Base-by-base conservation (phyloP, 2,888 invertebrate genomes). In the Melangyna quadrimaculata region DNA sequence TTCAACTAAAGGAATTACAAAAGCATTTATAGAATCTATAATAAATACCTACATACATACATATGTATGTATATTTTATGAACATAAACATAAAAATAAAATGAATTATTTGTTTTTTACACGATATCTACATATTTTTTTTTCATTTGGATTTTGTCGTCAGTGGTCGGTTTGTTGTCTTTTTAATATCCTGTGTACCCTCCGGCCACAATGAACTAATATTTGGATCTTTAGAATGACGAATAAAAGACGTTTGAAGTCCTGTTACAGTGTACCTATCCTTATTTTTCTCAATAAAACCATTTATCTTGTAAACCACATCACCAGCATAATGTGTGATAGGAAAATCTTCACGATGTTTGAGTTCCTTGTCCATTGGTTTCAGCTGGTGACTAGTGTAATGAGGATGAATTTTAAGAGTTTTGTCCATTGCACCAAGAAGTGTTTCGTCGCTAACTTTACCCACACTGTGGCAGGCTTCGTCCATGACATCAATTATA, bases 221-320 rank as follows among this genome's bases (percentile, higher is more conserved):
- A 88, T 97, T 94, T 22, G 93, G 90, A 92, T 98, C 96, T 75
- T 93, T 93, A 61, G 98, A 98, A 90, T 96, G 95, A 92, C 95
- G 98, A n/a, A n/a, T 88, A 99, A 93, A 75, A 99, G 93, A 32
- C 99, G 93, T 93, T 99, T 99, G 90, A 99, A 97, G 93, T 99
- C 99, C 93, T 98, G 98, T 93, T 97, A 99, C 63, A 99, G 93
- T 0, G 97, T n/a, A n/a, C n/a, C n/a, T 97, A 92, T 99, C 99
- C 92, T 96, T 98, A 93, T 99, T 99, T 93, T 99, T 99, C 92
- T 99, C 99, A 92, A 99, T 94, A 93, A 99, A 99, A 1, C 98
- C 98, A 14, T 94, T 94, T 19, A 98, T 94, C 72, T 95, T 95
- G 93, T 99, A 99, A 14, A 97, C 96, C 32, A 99, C 99, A 90